Evolutionary conservation across 2,888 invertebrate species (phyloP), one percentile per base, ranked within the genome.

Genomic region (Kuschelorhynchus macadamiae): DNA sequence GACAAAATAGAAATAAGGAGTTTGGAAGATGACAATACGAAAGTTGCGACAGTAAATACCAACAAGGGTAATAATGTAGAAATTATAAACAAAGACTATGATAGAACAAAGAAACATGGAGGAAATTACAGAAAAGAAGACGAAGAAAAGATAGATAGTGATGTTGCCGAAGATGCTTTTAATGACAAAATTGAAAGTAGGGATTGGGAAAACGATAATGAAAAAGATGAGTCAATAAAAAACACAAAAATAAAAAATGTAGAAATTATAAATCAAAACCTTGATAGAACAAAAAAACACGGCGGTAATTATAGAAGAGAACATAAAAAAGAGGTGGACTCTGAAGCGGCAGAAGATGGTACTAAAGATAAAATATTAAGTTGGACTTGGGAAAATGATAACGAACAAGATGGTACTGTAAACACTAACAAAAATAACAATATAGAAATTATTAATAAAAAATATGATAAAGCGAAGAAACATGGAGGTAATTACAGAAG

Each of bases 251-350:
- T 9, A n/a, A 30, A 52, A 21, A 47, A 69, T 3, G 52, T 64
- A 44, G 66, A 67, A 50, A 59, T 66, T 36, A 52, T 65, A 25
- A 62, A 70, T 41, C 70, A 74, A 52, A 66, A 74, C 8, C 77
- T 71, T 55, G 75, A 78, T 14, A 59, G 49, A 62, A 36, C 41
- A 14, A 47, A 69, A 47, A 65, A 63, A 53, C 61, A 66, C 55
- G 62, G 71, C n/a, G 59, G 70, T 41, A 60, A 71, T 62, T 62
- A 70, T 32, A 57, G 36, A 59, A 49, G 17, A 41, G 33, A 61
- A 39, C 14, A 33, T 2, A 36, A 20, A 18, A n/a, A 44, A 33
- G 20, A 18, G n/a, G 17, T 16, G 2, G 46, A 44, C n/a, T 5
- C 32, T 36, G 32, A 12, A 12, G 53, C 18, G 14, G 46, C 20